phyloP scores from a whole-genome alignment of 2,888 invertebrate species.

The Aphelenchoides bicaudatus region DNA sequence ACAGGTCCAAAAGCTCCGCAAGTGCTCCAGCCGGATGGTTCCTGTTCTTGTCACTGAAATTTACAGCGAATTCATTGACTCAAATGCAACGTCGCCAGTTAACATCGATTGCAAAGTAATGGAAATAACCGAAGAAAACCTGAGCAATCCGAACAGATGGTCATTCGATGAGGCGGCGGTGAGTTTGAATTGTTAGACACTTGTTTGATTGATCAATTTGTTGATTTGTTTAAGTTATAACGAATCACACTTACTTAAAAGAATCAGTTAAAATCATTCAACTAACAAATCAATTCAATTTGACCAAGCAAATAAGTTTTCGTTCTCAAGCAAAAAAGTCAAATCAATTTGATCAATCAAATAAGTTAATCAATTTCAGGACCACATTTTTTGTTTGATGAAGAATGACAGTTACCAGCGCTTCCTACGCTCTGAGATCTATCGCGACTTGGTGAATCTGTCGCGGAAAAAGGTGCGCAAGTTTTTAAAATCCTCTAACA shows the following conservation, averaged over 20 bases:
- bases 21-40: conserved; percentile 79
- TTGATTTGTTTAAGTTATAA: not conserved
- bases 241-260: not conserved
- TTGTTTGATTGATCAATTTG: not conserved
- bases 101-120: conserved; percentile 91
- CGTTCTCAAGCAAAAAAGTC: not conserved
- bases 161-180: conserved; percentile 96
- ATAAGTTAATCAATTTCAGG: conserved; percentile 66
- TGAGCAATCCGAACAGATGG: conserved; percentile 81
- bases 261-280: not conserved
- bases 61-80: conserved; percentile 77
- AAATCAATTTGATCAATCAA: not conserved
- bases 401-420: conserved; percentile 97
- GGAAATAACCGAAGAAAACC: conserved; percentile 77
- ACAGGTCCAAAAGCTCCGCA: conserved; percentile 75
- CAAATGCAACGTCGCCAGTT: conserved; percentile 90
- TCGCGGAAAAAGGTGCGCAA: conserved; percentile 38
- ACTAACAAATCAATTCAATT: not conserved
- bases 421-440: conserved; percentile 94
- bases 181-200: conserved; percentile 54
- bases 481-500: conserved; percentile 24
- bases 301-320: not conserved
- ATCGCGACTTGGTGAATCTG: conserved; percentile 63
- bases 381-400: conserved; percentile 98
- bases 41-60: conserved; percentile 73